Conservation (phyloP, 2,888 invertebrate species). For the Drosophila flavopinicola region DNA sequence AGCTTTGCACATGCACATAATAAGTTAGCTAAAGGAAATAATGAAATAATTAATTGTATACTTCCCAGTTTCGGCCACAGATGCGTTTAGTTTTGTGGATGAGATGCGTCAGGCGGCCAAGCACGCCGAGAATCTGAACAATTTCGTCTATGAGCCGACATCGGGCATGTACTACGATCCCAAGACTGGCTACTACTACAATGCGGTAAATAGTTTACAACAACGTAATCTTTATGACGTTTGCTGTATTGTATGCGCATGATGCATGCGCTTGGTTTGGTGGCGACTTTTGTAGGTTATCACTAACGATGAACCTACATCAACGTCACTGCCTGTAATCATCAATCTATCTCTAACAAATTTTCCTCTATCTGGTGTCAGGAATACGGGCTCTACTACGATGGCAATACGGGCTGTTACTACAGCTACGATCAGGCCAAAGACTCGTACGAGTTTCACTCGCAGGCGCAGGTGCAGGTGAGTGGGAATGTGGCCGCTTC, state of each 20-base stretch:
- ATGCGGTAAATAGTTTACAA: slow-evolving; percentile 87
- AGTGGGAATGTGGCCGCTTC: slow-evolving; percentile 32
- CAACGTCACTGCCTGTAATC: slow-evolving; percentile 15
- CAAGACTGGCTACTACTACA: slow-evolving; percentile 95
- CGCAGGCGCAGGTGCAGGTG: slow-evolving; percentile 87
- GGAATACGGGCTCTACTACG: slow-evolving; percentile 95
- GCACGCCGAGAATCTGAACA: slow-evolving; percentile 89
- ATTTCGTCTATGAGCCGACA: slow-evolving; percentile 94
- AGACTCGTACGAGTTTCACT: slow-evolving; percentile 91
- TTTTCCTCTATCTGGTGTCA: slow-evolving; percentile 81
- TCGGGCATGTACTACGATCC: slow-evolving; percentile 95
- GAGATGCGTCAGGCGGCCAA: slow-evolving; percentile 92
- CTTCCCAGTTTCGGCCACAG: slow-evolving; percentile 69
- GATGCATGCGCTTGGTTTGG: slow-evolving; percentile 15
- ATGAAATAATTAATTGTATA: slow-evolving; percentile 22
- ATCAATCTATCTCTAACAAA: slow-evolving; percentile 3
- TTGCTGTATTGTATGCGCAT: slow-evolving; percentile 2
- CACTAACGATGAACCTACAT: slow-evolving; percentile 44
- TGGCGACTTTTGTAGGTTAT: slow-evolving; percentile 57
- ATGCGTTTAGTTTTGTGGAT: slow-evolving; percentile 86
- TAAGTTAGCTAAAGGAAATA: neutral
- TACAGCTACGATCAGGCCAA: slow-evolving; percentile 92
- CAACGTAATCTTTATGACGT: slow-evolving; percentile 65
- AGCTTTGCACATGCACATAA: slow-evolving; percentile 10
- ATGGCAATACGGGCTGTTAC: slow-evolving; percentile 93